A percentile compares a stretch with the other conserved stretches of the same genome.
Conservation (phyloP, 2,113 vertebrate genomes). For the Atrichornis clamosus region DNA sequence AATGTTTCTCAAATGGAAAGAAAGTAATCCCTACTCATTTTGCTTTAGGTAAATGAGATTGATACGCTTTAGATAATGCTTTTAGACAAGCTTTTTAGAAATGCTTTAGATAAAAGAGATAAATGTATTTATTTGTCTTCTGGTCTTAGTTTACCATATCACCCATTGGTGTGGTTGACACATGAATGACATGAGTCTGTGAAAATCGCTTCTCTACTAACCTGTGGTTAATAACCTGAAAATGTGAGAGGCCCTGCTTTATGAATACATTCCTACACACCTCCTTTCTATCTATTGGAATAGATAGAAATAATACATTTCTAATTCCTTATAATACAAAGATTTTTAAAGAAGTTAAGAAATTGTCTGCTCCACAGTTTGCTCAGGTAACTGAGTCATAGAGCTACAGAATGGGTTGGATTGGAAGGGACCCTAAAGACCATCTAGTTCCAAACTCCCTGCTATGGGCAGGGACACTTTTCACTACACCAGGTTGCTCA, state of each 20-base stretch:
- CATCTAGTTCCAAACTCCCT: background rate
- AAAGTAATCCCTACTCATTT: background rate
- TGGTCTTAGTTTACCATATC: background rate
- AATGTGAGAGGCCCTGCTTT: background rate
- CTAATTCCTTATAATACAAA: background rate
- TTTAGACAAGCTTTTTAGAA: background rate
- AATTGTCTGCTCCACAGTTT: background rate
- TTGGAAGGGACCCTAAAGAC: background rate
- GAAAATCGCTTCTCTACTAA: background rate
- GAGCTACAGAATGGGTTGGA: background rate
- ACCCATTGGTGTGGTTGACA: background rate
- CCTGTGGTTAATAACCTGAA: background rate
- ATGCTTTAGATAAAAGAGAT: background rate
- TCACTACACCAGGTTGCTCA: background rate
- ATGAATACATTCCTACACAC: background rate
- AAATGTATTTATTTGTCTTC: background rate
- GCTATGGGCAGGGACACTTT: background rate
- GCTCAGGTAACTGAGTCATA: background rate
- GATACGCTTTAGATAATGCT: background rate
- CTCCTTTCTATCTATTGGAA: background rate
- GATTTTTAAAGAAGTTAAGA: background rate
- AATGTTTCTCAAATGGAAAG: background rate
- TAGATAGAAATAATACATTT: no score
- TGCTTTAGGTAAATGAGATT: background rate
- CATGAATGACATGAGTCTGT: background rate